Conservation (phyloP, 2,113 vertebrate genomes). For the Meleagris gallopavo region DNA sequence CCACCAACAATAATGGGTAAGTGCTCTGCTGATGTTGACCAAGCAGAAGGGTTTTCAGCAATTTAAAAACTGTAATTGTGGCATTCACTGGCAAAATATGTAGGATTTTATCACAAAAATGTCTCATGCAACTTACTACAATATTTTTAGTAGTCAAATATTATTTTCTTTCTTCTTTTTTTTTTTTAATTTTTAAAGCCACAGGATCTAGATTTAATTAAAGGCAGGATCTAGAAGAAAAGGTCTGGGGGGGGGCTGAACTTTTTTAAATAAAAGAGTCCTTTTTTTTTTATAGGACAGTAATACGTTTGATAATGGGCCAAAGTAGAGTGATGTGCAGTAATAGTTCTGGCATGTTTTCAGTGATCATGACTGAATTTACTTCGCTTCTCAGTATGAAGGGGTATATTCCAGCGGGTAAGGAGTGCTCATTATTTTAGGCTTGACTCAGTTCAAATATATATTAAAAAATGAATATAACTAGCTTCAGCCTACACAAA, state of each 20-base stretch:
- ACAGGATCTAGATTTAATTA: too few relatives aligned
- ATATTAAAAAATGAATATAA: conserved; percentile 30
- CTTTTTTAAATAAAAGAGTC: not conserved
- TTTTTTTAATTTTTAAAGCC: too few relatives aligned
- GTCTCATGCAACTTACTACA: not conserved
- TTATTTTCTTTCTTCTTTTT: not conserved
- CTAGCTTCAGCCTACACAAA: conserved; percentile 44
- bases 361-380: conserved; percentile 20
- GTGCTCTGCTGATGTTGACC: not conserved
- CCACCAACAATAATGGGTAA: not conserved
- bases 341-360: not conserved
- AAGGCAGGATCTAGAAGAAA: not conserved
- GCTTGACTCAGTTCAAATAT: conserved; percentile 45
- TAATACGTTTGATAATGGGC: not conserved
- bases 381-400: conserved; percentile 26
- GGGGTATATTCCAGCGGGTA: conserved; percentile 13
- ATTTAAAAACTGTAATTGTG: not conserved
- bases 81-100: not conserved
- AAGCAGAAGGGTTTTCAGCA: conserved; percentile 5
- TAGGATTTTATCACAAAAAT: not conserved
- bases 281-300: not conserved
- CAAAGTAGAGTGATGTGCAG: not conserved
- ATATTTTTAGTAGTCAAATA: not conserved
- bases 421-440: conserved; percentile 54
- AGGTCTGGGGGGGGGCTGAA: not conserved